Evolutionary conservation across 2,797 vertebrate genomes (phyloP).

Genomic region (Pangasius krempfi): DNA sequence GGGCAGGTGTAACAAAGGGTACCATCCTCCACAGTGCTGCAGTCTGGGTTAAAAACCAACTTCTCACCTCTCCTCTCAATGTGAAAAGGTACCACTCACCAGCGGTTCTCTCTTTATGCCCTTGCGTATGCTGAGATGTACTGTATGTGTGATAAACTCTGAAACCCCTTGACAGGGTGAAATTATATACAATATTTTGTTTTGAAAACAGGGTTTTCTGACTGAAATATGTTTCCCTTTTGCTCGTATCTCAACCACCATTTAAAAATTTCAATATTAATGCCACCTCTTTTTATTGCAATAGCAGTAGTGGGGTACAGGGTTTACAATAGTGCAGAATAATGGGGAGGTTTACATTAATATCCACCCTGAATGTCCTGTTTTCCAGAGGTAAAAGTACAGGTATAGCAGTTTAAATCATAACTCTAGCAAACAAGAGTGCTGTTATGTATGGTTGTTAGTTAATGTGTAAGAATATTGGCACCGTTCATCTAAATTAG

Average conservation of each 20-base stretch:
- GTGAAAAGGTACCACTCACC: conserved; percentile 79
- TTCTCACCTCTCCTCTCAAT: conserved; percentile 78
- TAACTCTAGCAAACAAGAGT: too few relatives aligned
- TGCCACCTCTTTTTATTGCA: background rate
- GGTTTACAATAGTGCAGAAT: background rate
- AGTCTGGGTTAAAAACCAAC: conserved; percentile 86
- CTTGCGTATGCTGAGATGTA: background rate
- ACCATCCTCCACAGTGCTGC: conserved; percentile 84
- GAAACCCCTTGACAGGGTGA: background rate
- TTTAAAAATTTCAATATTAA: background rate
- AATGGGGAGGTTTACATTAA: background rate
- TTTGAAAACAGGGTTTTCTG: background rate
- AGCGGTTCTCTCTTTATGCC: background rate
- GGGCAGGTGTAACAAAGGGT: conserved; percentile 72
- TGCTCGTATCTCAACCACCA: background rate
- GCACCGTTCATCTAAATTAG: too few relatives aligned
- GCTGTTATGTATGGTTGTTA: too few relatives aligned
- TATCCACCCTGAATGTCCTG: background rate
- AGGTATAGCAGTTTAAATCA: too few relatives aligned
- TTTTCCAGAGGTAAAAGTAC: background rate
- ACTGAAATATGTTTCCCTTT: background rate
- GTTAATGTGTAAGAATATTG: too few relatives aligned
- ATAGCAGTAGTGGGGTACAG: background rate
- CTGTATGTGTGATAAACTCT: background rate
- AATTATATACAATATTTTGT: background rate